Base-by-base conservation (phyloP, 2,888 invertebrate species). In the Zaprionus bogoriensis region DNA sequence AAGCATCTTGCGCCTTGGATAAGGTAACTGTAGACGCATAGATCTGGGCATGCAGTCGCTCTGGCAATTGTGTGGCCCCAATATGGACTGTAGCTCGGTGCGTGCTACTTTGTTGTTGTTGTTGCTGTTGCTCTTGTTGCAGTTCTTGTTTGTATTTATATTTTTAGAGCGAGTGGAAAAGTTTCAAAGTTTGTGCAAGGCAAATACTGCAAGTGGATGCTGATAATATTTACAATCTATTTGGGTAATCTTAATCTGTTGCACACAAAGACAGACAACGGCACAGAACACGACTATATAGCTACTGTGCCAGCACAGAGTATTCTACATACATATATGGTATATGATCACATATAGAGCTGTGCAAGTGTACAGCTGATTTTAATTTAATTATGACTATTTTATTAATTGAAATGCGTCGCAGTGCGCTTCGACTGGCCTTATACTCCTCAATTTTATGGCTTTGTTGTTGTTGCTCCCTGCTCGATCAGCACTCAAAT, bases 371-470 rank as follows among this genome's bases (percentile, higher is more conserved):
- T 36, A 42, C 25, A 51, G 58, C 14, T 52, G 41, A 25, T 42
- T 62, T 78, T 82, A 85, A 80, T 85, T 80, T 76, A 80, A 80
- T 80, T 80, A 80, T 76, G 77, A 86, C 70, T 52, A 51, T 61
- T 76, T 77, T 66, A 76, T 79, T 80, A 80, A 80, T 80, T 76
- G 59, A 83, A 76, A 64, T 79, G 67, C 79, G 63, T 63, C 79
- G 63, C 58, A 63, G 66, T 64, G 65, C 54, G 44, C 59, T 60
- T 65, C 5, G 30, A 14, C 4, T 1, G 32, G 17, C 32, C 17
- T 36, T 36, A 36, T 3, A 17, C 9, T 27, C 12, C 20, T 10
- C 14, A 32, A 2, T 2, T n/a, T 28, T 36, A 12, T 28, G 27
- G n/a, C 14, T 46, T 39, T 44, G n/a, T 54, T 52, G 5, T 20